Evolutionary conservation across 2,797 vertebrate species (phyloP).

Genomic region (Octomys mimax): DNA sequence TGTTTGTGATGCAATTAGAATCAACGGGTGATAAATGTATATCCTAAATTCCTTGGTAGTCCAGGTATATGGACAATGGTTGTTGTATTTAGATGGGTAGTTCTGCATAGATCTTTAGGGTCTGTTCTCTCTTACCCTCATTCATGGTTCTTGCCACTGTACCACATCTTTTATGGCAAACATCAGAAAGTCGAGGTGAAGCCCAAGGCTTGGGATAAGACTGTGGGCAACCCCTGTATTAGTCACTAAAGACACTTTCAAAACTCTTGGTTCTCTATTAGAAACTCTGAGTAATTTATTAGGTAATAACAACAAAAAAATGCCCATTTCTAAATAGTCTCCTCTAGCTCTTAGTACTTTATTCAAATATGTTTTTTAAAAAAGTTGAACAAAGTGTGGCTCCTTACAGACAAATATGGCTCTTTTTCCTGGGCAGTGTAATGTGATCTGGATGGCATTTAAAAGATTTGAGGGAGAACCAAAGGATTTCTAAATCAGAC

Average conservation of each 20-base stretch:
- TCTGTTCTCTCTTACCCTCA: background rate
- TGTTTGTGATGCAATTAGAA: background rate
- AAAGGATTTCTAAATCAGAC: background rate
- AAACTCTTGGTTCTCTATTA: slow-evolving; percentile 8
- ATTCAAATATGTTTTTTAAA: background rate
- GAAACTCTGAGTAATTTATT: background rate
- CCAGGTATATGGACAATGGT: background rate
- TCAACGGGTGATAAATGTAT: background rate
- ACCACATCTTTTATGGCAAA: background rate
- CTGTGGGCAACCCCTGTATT: background rate
- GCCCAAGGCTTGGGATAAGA: background rate
- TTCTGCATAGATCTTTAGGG: background rate
- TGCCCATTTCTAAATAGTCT: background rate
- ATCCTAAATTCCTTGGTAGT: background rate
- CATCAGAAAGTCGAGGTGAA: background rate
- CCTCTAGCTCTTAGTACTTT: background rate
- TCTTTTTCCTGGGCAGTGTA: background rate
- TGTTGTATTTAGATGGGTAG: background rate
- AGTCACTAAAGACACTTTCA: background rate
- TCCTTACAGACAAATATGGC: background rate
- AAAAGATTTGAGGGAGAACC: background rate
- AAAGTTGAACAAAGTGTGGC: background rate
- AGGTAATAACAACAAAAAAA: slow-evolving; percentile 32
- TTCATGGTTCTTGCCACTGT: background rate
- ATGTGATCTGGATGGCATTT: slow-evolving; percentile 43